Evolutionary conservation across 2,113 vertebrate genomes (phyloP), one percentile per base, ranked within the genome.

Genomic region (Platanista minor): DNA sequence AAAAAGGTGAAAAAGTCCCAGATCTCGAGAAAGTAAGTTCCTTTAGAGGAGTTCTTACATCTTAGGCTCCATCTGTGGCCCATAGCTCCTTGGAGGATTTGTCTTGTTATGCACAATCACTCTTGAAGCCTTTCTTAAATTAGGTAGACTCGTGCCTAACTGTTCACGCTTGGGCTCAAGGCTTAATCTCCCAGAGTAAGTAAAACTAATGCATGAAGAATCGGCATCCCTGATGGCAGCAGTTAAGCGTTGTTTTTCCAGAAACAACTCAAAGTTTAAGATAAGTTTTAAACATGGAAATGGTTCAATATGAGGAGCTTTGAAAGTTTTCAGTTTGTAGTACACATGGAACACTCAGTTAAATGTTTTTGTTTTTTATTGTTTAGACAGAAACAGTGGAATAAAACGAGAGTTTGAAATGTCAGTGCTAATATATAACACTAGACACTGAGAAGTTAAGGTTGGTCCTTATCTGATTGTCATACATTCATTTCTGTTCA

Each of bases 391-490:
- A 94, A 93, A 62, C 59, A 81, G 33, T 92, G 46, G 39, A 85
- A 95, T 86, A 87, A 96, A 46, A 93, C 94, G 72, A 91, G 66
- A 74, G 59, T 67, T 94, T 82, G 83, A 96, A 94, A 91, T 71
- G 89, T 77, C 71, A 67, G 39, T 91, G 91, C n/a, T 93, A 94
- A 97, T 57, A 74, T 67, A 74, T 52, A 86, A 87, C 90, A 90
- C 94, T 87, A 94, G 49, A 84, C 59, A 57, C 64, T 66, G 71
- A 85, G 80, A 94, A 62, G 75, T 90, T 95, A 93, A 88, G n/a
- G 46, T 91, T 86, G 59, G n/a, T 66, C 66, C 8, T 86, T 90
- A 91, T 89, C 74, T 95, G 95, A 87, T 82, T 88, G n/a, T 80
- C 71, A 89, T 94, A 83, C n/a, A 77, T 93, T 87, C 77, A 54